Evolutionary conservation across 92 coral and sea anemone genomes (phyloP), one percentile per base, ranked within the genome.

Genomic region (Siderastrea radians): DNA sequence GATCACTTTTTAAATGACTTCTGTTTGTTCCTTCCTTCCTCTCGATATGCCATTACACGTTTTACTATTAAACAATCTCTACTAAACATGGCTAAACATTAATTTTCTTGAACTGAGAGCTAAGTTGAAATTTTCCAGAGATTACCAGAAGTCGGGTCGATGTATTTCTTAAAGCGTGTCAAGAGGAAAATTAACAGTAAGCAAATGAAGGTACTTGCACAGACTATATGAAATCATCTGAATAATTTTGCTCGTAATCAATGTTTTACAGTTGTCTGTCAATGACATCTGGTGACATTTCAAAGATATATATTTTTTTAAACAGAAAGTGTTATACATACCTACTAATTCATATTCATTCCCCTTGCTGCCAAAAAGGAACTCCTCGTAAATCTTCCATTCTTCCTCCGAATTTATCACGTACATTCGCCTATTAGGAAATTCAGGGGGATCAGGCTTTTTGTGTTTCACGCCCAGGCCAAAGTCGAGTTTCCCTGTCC

Each of bases 301-400:
- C 53, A 61, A 79, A 79, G 57, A 57, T 65, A 81, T 52, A 81
- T 81, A 68, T 50, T 68, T 47, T 49, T 68, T 81, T 77, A 0
- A 26, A 26, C 0, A 26, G 38, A 26, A 26, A 26, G 38, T 26
- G 38, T 26, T 26, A 26, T 26, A 81, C 66, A 77, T 81, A 81
- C 86, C 86, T 68, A 68, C 86, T 81, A 81, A 81, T 68, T 81
- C 86, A 81, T 81, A 81, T 68, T 81, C 77, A 68, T 81, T 81
- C n/a, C 86, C 86, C 86, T 81, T 77, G n/a, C 68, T 68, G 77
- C 86, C 77, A 81, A 81, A 54, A 50, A 81, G 66, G 51, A 81
- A 81, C 77, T 81, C 87, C 71, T 83, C 72, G 72, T 83, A 83
- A 59, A 83, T 71, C 44, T 43, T 43, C 87, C 87, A 83, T 83